Conservation (phyloP, 2,113 vertebrate species). For the Hippocampus mohnikei region DNA sequence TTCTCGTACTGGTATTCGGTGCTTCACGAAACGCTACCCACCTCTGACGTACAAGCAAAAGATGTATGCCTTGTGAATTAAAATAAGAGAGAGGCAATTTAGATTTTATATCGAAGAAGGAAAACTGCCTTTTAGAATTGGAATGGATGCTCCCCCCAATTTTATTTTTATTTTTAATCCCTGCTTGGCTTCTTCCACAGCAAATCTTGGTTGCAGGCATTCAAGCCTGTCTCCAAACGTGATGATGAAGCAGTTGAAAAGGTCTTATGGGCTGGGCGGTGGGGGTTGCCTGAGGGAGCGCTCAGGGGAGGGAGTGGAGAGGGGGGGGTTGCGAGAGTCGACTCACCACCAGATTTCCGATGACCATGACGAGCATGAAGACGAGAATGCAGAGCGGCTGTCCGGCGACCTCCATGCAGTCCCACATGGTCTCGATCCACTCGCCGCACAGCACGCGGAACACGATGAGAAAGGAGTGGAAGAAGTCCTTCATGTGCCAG, state of each 20-base stretch:
- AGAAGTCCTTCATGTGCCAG: conserved; percentile 97
- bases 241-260: neutral
- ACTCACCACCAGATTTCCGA: conserved; percentile 97
- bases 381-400: conserved; percentile 82
- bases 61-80: too few relatives aligned
- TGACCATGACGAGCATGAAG: conserved; percentile 93
- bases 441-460: conserved; percentile 93
- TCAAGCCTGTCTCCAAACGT: neutral
- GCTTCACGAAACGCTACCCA: too few relatives aligned
- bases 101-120: too few relatives aligned
- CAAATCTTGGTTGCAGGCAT: neutral
- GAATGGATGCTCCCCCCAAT: too few relatives aligned
- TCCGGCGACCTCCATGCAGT: conserved; percentile 86
- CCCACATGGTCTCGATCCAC: conserved; percentile 99
- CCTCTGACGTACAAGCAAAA: too few relatives aligned
- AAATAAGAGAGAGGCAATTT: too few relatives aligned
- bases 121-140: too few relatives aligned
- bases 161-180: neutral
- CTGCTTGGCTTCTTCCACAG: too few relatives aligned
- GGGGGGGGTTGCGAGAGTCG: neutral
- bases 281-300: neutral
- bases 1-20: too few relatives aligned
- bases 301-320: neutral
- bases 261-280: neutral
- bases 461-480: conserved; percentile 90